Percentiles rank a stretch among this genome's conserved stretches.
phyloP scores from a whole-genome alignment of 2,888 invertebrate species.

The Operophtera brumata region DNA sequence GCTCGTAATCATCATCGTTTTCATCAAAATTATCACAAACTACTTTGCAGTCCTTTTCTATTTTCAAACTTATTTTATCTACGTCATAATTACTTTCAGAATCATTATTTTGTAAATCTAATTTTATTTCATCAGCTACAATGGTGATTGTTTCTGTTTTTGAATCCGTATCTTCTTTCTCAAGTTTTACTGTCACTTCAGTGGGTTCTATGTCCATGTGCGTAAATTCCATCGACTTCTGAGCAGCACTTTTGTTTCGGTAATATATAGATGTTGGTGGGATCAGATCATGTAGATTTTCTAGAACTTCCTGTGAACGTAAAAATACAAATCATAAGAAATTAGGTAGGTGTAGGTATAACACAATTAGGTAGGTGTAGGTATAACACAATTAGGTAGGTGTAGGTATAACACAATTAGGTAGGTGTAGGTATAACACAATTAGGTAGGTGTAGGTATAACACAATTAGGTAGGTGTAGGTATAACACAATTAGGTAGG shows the following conservation, averaged over 20 bases:
- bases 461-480: no score
- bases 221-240: neutral
- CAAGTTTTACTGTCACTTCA: neutral
- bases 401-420: no score
- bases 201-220: neutral
- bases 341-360: no score
- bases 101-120: neutral
- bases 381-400: no score
- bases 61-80: neutral
- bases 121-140: neutral
- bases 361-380: no score
- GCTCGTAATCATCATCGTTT: conserved; percentile 7
- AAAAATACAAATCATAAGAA: neutral
- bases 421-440: no score
- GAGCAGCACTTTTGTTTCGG: neutral
- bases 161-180: neutral
- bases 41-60: neutral
- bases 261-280: neutral
- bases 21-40: neutral
- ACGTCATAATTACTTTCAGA: neutral
- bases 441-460: no score
- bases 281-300: neutral
- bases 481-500: no score
- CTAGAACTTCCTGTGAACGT: neutral
- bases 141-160: neutral